phyloP scores from a whole-genome alignment of 2,113 vertebrate genomes.

The Nibea albiflora region DNA sequence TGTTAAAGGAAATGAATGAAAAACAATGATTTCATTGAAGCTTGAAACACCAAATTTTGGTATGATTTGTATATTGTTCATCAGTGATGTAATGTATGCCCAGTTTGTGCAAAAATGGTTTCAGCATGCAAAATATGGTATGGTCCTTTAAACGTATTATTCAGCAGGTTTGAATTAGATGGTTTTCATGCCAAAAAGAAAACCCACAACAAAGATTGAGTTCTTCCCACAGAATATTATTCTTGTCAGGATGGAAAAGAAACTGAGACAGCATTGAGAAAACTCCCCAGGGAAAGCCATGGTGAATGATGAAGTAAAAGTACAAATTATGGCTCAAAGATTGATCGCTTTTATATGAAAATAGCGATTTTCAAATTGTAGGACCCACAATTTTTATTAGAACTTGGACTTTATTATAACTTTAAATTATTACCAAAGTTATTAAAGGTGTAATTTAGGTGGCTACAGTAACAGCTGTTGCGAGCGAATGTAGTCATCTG shows the following conservation, averaged over 20 bases:
- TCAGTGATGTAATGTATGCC: background rate
- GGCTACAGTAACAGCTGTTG: background rate
- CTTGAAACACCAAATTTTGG: background rate
- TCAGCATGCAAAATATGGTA: background rate
- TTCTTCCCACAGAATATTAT: background rate
- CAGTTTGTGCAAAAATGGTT: background rate
- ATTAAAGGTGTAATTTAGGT: background rate
- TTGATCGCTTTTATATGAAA: background rate
- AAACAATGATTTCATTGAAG: background rate
- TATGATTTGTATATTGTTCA: background rate
- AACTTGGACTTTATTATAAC: too few relatives aligned
- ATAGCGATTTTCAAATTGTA: background rate
- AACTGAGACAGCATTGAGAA: conserved; percentile 20
- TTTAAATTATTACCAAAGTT: too few relatives aligned
- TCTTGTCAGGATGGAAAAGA: conserved; percentile 12
- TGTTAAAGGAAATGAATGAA: background rate
- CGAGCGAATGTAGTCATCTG: background rate
- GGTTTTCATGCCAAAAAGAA: conserved; percentile 38
- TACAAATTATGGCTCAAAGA: background rate
- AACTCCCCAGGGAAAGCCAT: background rate
- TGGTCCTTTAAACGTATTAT: background rate
- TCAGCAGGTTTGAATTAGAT: background rate
- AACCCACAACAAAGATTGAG: conserved; percentile 18
- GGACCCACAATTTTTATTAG: background rate
- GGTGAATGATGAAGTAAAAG: background rate